phyloP scores from a whole-genome alignment of 1,140 invertebrate genomes.

The Pectinophora gossypiella region DNA sequence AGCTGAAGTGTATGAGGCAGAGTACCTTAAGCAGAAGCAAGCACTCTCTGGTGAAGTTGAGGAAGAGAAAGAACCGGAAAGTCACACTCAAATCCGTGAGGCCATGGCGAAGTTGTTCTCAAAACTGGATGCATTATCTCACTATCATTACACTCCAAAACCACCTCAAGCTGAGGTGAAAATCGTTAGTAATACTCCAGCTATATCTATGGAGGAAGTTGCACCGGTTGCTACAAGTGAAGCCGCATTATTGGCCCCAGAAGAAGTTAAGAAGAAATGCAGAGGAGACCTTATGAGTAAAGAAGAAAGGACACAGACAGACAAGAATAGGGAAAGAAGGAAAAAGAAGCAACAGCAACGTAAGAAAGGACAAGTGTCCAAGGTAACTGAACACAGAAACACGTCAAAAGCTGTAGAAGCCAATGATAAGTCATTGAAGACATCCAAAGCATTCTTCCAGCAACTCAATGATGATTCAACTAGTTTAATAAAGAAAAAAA shows the following conservation, averaged over 20 bases:
- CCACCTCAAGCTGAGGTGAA: constrained; percentile 89
- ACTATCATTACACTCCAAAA: constrained; percentile 96
- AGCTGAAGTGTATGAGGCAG: constrained; percentile 96
- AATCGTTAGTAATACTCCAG: constrained; percentile 93
- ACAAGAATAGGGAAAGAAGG: constrained; percentile 92
- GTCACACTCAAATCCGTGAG: constrained; percentile 85
- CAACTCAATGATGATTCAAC: constrained; percentile 85
- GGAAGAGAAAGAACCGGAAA: constrained; percentile 81
- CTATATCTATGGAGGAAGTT: constrained; percentile 97
- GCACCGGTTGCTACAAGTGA: constrained; percentile 91
- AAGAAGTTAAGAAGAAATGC: constrained; percentile 91
- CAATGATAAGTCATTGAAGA: constrained; percentile 80
- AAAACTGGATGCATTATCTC: constrained; percentile 94
- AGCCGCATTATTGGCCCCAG: constrained; percentile 91
- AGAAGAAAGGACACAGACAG: constrained; percentile 88
- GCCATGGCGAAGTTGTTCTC: constrained; percentile 88
- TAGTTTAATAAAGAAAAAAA: constrained; percentile 62
- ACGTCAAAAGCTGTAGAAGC: constrained; percentile 71
- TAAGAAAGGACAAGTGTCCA: constrained; percentile 74
- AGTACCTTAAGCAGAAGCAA: constrained; percentile 90
- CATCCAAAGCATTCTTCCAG: constrained; percentile 88
- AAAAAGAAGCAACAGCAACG: constrained; percentile 89
- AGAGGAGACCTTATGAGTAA: constrained; percentile 87
- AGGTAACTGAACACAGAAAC: constrained; percentile 80
- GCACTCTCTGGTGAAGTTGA: constrained; percentile 79